Conservation (phyloP, 2,797 vertebrate genomes). For the Argya squamiceps region DNA sequence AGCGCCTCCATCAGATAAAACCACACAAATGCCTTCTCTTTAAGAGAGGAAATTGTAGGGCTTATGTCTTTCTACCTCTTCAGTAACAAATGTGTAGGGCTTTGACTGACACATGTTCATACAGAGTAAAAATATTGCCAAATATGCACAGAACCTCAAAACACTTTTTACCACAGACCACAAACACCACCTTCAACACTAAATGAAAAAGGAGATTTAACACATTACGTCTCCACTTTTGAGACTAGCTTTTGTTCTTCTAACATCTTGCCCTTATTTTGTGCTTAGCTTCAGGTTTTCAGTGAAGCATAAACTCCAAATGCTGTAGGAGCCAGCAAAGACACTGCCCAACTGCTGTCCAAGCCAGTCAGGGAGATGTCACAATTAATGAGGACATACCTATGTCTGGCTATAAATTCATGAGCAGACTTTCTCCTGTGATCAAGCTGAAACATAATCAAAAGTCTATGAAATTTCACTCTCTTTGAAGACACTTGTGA, state of each 20-base stretch:
- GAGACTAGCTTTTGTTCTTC: not conserved
- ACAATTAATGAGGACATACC: not conserved
- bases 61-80: not conserved
- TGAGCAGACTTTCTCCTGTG: not conserved
- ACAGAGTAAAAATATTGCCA: not conserved
- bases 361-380: not conserved
- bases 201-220: not conserved
- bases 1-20: not conserved
- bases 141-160: not conserved
- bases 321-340: not conserved
- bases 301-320: not conserved
- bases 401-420: not conserved
- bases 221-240: not conserved
- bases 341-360: not conserved
- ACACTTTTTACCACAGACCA: constrained; percentile 14
- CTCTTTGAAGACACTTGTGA: not conserved
- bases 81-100: not conserved
- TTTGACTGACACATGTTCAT: not conserved
- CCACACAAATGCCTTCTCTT: not conserved
- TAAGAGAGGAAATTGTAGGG: constrained; percentile 13
- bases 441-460: not conserved
- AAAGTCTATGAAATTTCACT: not conserved
- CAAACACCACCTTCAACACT: not conserved
- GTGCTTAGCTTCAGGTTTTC: not conserved
- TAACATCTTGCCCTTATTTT: not conserved